Conservation (phyloP, 2,113 vertebrate species). For the Lamprologus tigripictilis region DNA sequence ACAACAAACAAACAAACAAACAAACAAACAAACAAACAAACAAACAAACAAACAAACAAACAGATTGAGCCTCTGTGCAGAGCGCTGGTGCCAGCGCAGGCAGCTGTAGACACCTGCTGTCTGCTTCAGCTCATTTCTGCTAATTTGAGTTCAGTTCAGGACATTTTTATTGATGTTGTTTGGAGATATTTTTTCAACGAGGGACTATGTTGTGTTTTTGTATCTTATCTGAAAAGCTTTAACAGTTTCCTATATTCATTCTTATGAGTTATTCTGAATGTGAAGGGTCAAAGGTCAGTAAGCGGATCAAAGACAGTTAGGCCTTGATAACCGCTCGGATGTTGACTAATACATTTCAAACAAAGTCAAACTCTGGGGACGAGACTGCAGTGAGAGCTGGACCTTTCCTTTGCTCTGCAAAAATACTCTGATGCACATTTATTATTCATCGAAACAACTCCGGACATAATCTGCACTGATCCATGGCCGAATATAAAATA, state of each 20-base stretch:
- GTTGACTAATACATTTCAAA: background rate
- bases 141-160: background rate
- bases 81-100: background rate
- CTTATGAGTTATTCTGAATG: background rate
- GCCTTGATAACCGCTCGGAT: background rate
- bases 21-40: background rate
- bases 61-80: background rate
- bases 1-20: background rate
- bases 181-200: background rate
- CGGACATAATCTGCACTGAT: background rate
- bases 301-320: background rate
- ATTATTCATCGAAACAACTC: background rate
- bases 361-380: background rate
- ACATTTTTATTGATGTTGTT: background rate
- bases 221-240: background rate
- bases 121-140: background rate
- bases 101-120: background rate
- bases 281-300: background rate
- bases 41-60: background rate
- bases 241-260: background rate
- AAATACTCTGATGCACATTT: background rate
- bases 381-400: background rate
- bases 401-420: background rate
- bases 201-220: background rate
- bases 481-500: background rate